phyloP scores from a whole-genome alignment of 2,888 invertebrate genomes.

The Nebria salina region DNA sequence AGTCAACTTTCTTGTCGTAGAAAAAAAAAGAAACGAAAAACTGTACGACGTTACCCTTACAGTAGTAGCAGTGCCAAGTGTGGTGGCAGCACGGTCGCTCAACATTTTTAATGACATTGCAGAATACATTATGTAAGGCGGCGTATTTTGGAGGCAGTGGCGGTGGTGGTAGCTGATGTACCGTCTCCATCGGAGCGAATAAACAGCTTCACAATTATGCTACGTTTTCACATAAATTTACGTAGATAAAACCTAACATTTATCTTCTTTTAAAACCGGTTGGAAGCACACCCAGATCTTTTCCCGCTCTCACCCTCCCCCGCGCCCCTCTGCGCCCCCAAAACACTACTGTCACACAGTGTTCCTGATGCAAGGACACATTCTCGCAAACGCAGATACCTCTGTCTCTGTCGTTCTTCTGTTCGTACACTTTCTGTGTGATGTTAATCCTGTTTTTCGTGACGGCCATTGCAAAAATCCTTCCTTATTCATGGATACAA shows the following conservation, averaged over 20 bases:
- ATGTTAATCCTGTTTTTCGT: slow-evolving; percentile 13
- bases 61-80: neutral
- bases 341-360: neutral
- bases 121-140: slow-evolving; percentile 40
- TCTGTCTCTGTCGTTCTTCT: neutral
- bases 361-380: slow-evolving; percentile 1
- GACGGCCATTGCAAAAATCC: slow-evolving; percentile 6
- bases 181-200: slow-evolving; percentile 56
- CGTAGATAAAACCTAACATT: slow-evolving; percentile 62
- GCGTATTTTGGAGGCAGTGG: slow-evolving; percentile 2
- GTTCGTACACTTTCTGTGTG: neutral
- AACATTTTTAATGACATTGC: slow-evolving; percentile 46
- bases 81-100: slow-evolving; percentile 13
- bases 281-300: slow-evolving; percentile 18
- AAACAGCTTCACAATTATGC: slow-evolving; percentile 61
- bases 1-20: neutral
- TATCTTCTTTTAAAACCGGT: slow-evolving; percentile 62
- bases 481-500: slow-evolving; percentile 2
- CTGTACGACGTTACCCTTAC: neutral
- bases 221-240: slow-evolving; percentile 61
- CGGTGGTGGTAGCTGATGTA: slow-evolving; percentile 42
- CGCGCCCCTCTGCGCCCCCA: neutral
- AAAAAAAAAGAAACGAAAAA: too few species aligned
- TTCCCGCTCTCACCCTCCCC: neutral
- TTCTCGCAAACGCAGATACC: neutral